A percentile compares a stretch with the other conserved stretches of the same genome.
Conservation (phyloP, 2,888 invertebrate genomes). For the Plebejus melissa region DNA sequence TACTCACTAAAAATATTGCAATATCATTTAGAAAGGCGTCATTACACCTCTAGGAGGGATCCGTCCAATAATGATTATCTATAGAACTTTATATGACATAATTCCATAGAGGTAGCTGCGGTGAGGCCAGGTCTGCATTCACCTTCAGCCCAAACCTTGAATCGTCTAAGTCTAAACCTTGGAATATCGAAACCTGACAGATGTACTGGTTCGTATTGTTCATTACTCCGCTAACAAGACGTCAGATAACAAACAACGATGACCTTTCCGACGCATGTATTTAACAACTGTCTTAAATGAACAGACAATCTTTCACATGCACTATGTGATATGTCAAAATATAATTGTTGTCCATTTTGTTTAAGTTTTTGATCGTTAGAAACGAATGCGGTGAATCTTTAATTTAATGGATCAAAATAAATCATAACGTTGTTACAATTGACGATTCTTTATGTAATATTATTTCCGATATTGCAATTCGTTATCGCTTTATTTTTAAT, state of each 20-base stretch:
- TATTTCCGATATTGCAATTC: background rate
- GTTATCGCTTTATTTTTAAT: too few species aligned
- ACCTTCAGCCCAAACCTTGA: slow-evolving; percentile 54
- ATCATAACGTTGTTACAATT: too few species aligned
- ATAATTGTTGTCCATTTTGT: background rate
- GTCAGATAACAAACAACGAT: slow-evolving; percentile 32
- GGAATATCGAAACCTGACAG: slow-evolving; percentile 63
- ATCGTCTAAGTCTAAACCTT: slow-evolving; percentile 56
- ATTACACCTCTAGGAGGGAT: too few species aligned
- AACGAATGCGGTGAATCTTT: too few species aligned
- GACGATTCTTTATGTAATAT: background rate
- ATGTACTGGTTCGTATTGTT: slow-evolving; percentile 60
- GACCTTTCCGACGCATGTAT: slow-evolving; percentile 23
- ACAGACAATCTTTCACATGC: slow-evolving; percentile 20
- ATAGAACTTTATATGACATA: too few species aligned
- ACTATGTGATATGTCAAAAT: slow-evolving; percentile 4
- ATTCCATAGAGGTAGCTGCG: too few species aligned
- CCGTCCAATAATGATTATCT: too few species aligned
- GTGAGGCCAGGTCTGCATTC: too few species aligned
- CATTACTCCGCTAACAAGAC: slow-evolving; percentile 41
- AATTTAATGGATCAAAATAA: too few species aligned
- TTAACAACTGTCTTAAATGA: slow-evolving; percentile 27
- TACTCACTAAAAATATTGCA: too few species aligned
- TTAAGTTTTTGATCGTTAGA: background rate
- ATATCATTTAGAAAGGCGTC: too few species aligned